These are phyloP conservation scores for Zosterops lateralis DNA, from an alignment of 2,113 vertebrate species.

Conservation along the genomic window DNA sequence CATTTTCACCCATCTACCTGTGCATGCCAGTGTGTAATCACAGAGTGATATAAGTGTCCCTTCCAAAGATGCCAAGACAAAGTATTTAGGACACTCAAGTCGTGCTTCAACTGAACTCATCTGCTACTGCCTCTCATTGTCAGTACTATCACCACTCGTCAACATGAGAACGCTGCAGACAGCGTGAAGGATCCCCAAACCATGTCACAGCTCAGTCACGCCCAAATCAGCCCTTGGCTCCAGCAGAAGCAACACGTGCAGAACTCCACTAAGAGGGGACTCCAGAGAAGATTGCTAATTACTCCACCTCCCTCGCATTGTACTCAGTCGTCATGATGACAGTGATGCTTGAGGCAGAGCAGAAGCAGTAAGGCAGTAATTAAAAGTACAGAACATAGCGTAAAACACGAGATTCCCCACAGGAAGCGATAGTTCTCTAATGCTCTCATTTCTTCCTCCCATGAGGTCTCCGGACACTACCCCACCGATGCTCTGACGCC, in stretches of 20 bases:
- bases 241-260: not conserved
- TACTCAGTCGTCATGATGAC: not conserved
- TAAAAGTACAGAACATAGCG: accelerated
- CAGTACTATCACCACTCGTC: too few relatives aligned
- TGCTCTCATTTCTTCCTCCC: not conserved
- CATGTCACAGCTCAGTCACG: accelerated
- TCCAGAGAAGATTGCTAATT: not conserved
- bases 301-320: not conserved
- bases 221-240: not conserved
- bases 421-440: not conserved
- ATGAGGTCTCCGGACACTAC: accelerated
- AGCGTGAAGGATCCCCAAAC: not conserved
- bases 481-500: not conserved
- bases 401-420: accelerated
- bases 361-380: not conserved
- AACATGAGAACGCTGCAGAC: accelerated
- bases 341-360: not conserved
- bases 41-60: accelerated
- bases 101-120: too few relatives aligned
- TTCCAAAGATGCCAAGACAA: not conserved
- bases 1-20: not conserved
- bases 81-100: not conserved
- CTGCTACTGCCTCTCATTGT: not conserved
- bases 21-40: accelerated
- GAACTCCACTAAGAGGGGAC: not conserved